Conservation (phyloP, 1,140 invertebrate genomes). For the Steinernema khuongi region DNA sequence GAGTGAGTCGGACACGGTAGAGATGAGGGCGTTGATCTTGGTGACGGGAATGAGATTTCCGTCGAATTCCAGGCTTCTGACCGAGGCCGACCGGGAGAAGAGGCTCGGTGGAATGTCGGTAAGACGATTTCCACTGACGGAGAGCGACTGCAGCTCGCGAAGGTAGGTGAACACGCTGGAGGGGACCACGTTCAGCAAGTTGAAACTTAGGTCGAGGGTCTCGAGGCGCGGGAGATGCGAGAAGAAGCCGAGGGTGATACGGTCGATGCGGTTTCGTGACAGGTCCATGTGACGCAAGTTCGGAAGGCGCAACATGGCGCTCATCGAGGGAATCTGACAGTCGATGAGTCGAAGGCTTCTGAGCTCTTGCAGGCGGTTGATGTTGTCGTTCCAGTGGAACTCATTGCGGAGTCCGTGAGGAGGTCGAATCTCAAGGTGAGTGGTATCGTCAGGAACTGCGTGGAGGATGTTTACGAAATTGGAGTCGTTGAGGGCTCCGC, state of each 20-base stretch:
- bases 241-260: background rate
- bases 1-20: background rate
- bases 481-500: background rate
- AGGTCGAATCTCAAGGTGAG: conserved; percentile 9
- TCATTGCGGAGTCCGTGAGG: background rate
- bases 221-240: background rate
- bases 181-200: background rate
- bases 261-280: background rate
- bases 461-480: conserved; percentile 3
- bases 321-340: background rate
- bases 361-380: background rate
- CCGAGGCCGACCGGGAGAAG: background rate
- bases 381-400: conserved; percentile 12
- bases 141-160: background rate
- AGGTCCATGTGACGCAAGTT: background rate
- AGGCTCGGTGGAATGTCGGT: background rate
- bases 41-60: background rate
- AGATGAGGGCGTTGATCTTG: background rate
- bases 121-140: background rate
- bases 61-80: conserved; percentile 5
- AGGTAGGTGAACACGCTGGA: conserved; percentile 4
- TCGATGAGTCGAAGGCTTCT: background rate
- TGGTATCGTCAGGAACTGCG: background rate
- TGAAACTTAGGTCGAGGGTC: background rate
- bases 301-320: background rate